Base-by-base conservation (phyloP, 2,797 vertebrate species). In the Podarcis siculus region DNA sequence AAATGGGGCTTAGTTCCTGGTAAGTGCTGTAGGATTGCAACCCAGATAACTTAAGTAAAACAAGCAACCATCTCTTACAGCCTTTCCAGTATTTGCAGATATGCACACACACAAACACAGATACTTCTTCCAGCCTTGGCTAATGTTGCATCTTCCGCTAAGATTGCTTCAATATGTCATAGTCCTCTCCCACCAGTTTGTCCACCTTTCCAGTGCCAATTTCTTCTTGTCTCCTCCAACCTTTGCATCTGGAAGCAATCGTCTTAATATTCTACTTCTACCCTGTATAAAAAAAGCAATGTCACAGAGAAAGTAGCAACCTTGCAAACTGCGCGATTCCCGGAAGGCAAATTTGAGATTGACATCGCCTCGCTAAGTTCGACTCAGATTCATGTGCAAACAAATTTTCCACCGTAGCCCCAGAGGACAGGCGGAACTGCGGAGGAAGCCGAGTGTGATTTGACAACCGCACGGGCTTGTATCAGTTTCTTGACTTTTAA, bases 171-270 rank as follows among this genome's bases (percentile, higher is more conserved):
- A 97, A 96, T 96, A 97, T 96, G 97, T 97, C 96, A 95, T 94
- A 95, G 96, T 93, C 96, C 1, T 96, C 96, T 97, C 96, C 86
- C 95, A 96, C 95, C 92, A 67, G 71, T 90, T 91, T 86, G 86
- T 96, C 96, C 97, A 88, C 89, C 93, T 92, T 95, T 92, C 83
- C 93, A 79, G 93, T 96, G 95, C 97, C 97, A 96, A 96, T 92
- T 90, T 92, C 90, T 94, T 90, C 91, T 94, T 87, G 93, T 96
- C 95, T 95, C 96, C 95, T 97, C 97, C 96, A 97, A 94, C 95
- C 96, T 96, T 95, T 95, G 92, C 97, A 97, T 97, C 97, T 97
- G 97, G 97, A 97, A 97, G 96, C 90, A 97, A 97, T 97, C 96
- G 97, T 95, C 90, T 95, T 96, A 96, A 96, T 96, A 96, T 96